Base-by-base conservation (phyloP, 2,888 invertebrate species). In the Formica aserva region DNA sequence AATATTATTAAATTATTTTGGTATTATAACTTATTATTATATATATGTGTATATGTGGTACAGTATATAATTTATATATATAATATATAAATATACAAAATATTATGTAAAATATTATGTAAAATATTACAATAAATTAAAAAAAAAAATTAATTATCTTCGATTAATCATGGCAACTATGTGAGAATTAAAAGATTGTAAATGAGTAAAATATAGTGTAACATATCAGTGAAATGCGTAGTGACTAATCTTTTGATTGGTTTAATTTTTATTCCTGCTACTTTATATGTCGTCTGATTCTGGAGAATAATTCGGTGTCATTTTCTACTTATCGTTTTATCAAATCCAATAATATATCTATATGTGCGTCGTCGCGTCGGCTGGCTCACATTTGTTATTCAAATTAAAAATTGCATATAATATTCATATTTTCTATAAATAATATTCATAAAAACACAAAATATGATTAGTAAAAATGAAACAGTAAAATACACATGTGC, bases 301-400 rank as follows among this genome's bases (percentile, higher is more conserved):
- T 41, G 32, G 9, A 45, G n/a, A 65, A 45, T 32, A 45, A 3
- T 11, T 38, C 22, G 22, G 22, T 22, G 13, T 69, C 13, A 57
- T 71, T 41, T 55, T 71, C 8, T 41, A 6, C 71, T 57, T 71
- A 60, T n/a, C 63, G 9, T 18, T 52, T 83, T 71, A 83, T 71
- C 78, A 55, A 65, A 45, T 41, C 13, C 11, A 26, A 45, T 67
- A 57, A 45, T 35, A 66, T 45, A 45, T 15, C 5, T 35, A 9
- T 29, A 38, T 57, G 13, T 18, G 29, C 4, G 29, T 18, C 29
- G 26, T 48, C 29, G 45, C 3, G 3, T 3, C 11, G 6, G 1
- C 15, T 52, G 18, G 45, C 9, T n/a, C 9, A 26, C 35, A 29
- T 32, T 72, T 35, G 15, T 8, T 13, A 55, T 26, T 13, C 13